Conservation (phyloP, 2,888 invertebrate species). For the Aromia moschata region DNA sequence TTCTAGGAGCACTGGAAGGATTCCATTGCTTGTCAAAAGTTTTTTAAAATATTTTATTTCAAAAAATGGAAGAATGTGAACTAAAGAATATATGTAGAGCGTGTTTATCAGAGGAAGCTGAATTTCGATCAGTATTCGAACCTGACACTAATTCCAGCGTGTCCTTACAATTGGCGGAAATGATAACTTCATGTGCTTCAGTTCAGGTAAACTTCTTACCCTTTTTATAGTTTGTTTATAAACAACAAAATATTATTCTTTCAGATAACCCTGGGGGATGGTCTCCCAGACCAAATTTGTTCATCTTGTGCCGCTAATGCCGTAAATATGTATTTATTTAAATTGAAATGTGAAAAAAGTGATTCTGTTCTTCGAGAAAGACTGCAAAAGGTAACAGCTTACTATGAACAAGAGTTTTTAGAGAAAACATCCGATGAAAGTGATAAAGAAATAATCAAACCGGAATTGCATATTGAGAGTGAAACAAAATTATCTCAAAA, state of each 20-base stretch:
- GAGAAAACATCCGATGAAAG: conserved; percentile 5
- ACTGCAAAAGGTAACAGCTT: conserved; percentile 10
- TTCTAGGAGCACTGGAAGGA: conserved; percentile 37
- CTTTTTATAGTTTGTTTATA: conserved; percentile 23
- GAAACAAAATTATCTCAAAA: conserved; percentile 48
- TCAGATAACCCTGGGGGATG: conserved; percentile 64
- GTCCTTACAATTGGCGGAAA: conserved; percentile 59
- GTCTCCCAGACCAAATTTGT: conserved; percentile 70
- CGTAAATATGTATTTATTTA: conserved; percentile 65
- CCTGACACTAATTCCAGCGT: conserved; percentile 52
- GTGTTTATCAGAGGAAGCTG: conserved; percentile 57
- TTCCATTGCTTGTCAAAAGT: conserved; percentile 57
- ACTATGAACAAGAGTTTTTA: conserved; percentile 24
- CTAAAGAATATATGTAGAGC: conserved; percentile 56
- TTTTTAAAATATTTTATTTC: conserved; percentile 37
- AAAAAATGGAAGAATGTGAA: conserved; percentile 51
- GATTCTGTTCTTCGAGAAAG: conserved; percentile 58
- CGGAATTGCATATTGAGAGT: conserved; percentile 22
- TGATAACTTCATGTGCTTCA: conserved; percentile 59
- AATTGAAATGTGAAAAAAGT: conserved; percentile 63
- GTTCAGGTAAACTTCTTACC: conserved; percentile 54
- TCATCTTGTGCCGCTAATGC: conserved; percentile 65
- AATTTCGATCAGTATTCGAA: conserved; percentile 59
- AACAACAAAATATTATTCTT: conserved; percentile 37
- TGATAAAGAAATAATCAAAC: conserved; percentile 24